Conservation (phyloP, 2,113 vertebrate species). For the Chionis minor region DNA sequence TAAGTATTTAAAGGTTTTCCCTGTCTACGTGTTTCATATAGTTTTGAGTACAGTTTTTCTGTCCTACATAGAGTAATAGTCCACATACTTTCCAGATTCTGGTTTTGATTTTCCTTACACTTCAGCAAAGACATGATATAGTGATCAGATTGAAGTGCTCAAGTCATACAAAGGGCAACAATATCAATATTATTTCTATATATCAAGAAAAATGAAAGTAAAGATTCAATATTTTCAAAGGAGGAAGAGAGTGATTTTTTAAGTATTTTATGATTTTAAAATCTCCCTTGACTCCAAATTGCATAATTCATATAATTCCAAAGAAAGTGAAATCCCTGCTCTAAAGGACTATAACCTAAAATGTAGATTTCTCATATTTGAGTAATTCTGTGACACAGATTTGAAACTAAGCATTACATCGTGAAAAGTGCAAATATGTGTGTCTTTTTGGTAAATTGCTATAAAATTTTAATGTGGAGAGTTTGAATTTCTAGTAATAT, state of each 20-base stretch:
- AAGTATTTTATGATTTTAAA: background rate
- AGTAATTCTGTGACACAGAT: background rate
- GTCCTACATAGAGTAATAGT: background rate
- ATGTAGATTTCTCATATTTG: background rate
- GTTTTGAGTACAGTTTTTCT: background rate
- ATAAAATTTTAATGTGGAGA: background rate
- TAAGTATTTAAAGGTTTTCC: background rate
- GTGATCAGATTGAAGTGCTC: background rate
- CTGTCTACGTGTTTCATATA: accelerated
- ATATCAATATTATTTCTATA: background rate
- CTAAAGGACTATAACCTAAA: background rate
- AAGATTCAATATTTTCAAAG: background rate
- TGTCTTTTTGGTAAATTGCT: background rate
- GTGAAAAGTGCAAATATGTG: background rate
- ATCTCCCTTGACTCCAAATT: background rate
- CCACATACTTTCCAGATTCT: background rate
- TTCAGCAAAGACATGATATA: background rate
- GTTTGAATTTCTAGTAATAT: background rate
- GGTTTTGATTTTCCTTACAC: background rate
- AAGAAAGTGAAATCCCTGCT: background rate
- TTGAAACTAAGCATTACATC: background rate
- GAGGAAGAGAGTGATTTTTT: background rate
- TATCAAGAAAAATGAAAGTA: background rate
- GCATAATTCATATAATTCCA: background rate
- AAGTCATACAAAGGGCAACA: background rate